These are phyloP conservation scores for Molanna angustata DNA, from an alignment of 2,888 invertebrate species.

Conservation along the genomic window DNA sequence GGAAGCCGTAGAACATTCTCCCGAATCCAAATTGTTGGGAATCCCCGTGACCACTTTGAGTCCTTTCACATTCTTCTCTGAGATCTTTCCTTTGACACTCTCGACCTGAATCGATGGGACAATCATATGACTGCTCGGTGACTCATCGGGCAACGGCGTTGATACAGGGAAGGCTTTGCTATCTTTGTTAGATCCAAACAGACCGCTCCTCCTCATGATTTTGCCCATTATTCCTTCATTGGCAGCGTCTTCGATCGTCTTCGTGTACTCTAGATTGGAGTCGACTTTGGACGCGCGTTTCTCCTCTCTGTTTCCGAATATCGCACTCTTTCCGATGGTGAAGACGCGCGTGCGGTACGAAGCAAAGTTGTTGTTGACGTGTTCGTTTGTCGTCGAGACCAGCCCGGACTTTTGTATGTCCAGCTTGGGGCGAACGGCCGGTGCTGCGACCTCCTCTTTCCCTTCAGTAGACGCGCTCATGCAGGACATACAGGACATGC, in stretches of 20 bases:
- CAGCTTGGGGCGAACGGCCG: slow-evolving; percentile 36
- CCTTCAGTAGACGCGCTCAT: neutral
- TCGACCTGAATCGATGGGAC: slow-evolving; percentile 11
- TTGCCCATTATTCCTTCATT: neutral
- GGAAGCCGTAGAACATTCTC: slow-evolving; percentile 31
- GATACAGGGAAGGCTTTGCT: neutral
- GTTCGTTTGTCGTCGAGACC: slow-evolving; percentile 64
- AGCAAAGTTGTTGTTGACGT: slow-evolving; percentile 49
- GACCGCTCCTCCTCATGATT: slow-evolving; percentile 1
- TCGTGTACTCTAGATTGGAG: neutral
- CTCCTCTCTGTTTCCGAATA: slow-evolving; percentile 35
- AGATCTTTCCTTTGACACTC: slow-evolving; percentile 29
- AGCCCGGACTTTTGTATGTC: slow-evolving; percentile 60
- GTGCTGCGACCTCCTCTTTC: slow-evolving; percentile 1
- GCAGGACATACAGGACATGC: slow-evolving; percentile 5
- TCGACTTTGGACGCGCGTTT: slow-evolving; percentile 28
- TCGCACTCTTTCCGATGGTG: slow-evolving; percentile 35
- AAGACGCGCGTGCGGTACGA: slow-evolving; percentile 38
- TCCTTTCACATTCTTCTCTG: slow-evolving; percentile 39
- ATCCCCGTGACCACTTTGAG: slow-evolving; percentile 37
- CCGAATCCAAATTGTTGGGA: no score
- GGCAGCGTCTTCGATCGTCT: neutral
- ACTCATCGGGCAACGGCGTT: neutral
- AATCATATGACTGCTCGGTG: neutral
- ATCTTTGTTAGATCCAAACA: neutral